phyloP scores from a whole-genome alignment of 2,888 invertebrate species.

The Eutolmus rufibarbis region DNA sequence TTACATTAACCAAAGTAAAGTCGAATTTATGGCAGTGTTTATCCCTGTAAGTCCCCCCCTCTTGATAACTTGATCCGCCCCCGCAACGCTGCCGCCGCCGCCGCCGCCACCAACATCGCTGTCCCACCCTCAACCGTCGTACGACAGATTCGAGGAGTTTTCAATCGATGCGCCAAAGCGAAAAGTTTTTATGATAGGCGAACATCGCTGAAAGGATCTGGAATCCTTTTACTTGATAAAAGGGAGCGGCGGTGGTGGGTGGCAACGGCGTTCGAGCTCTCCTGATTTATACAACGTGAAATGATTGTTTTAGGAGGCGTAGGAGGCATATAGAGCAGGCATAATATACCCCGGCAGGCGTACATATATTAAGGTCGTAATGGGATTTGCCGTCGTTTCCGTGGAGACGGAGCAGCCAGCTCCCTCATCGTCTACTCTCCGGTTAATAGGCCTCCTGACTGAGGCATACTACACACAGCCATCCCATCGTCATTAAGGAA shows the following conservation, averaged over 20 bases:
- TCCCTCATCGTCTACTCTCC: neutral
- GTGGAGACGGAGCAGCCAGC: neutral
- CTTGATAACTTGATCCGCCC: constrained; percentile 6
- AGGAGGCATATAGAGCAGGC: neutral
- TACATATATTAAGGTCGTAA: constrained; percentile 23
- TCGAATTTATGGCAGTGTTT: constrained; percentile 38
- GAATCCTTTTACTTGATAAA: constrained; percentile 32
- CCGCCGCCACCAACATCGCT: neutral
- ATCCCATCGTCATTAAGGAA: constrained; percentile 36
- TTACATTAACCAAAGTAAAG: constrained; percentile 41
- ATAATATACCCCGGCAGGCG: constrained; percentile 17
- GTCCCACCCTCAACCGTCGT: neutral
- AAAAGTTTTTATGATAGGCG: constrained; percentile 38
- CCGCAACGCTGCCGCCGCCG: neutral
- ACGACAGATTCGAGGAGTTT: constrained; percentile 17
- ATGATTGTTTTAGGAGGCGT: constrained; percentile 29
- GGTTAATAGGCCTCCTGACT: constrained; percentile 26
- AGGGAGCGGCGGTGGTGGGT: neutral
- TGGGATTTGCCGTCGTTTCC: constrained; percentile 27
- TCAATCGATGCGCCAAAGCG: constrained; percentile 32
- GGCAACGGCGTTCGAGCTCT: neutral
- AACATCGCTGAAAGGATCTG: constrained; percentile 15
- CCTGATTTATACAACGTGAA: constrained; percentile 37
- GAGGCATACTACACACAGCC: neutral
- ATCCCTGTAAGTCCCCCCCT: constrained; percentile 21